Base-by-base conservation (phyloP, 2,888 invertebrate species). In the Pyrgus malvae region DNA sequence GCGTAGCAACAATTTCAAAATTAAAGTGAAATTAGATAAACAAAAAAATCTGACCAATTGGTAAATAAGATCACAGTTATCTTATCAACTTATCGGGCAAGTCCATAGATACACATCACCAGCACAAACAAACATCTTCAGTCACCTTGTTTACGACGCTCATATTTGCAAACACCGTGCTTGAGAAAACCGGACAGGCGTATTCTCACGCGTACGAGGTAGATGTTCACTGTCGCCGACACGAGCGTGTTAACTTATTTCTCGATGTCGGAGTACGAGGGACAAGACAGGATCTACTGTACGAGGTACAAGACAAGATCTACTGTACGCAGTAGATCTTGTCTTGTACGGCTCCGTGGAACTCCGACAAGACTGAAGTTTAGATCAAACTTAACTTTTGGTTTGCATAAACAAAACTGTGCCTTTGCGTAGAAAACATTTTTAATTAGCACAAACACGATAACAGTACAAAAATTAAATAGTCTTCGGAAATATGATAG, bases 121-220 rank as follows among this genome's bases (percentile, higher is more conserved):
- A 0, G 14, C n/a, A n/a, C n/a, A n/a, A n/a, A n/a, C 11, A 56
- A 58, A 59, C 57, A 57, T 54, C 35, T 46, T n/a, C n/a, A n/a
- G 53, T 55, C 45, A 57, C 65, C n/a, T n/a, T 71, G 67, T 74
- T 71, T 72, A 71, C 68, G 60, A 67, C 73, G 72, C n/a, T n/a
- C 70, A 68, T 78, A 80, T 84, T 83, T 78, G 77, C 78, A 83
- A 83, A 84, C 78, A 83, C 69, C 73, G 74, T 66, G 70, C 74
- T 78, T 80, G 83, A 78, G 86, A 84, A 79, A 77, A 79, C 72
- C 67, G 68, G 72, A 71, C 70, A 57, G 62, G 58, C 51, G 63
- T 65, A 73, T 86, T 86, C 86, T 81, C 86, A 86, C 84, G 83
- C 64, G 50, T 40, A 17, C 38, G 37, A 9, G 33, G 16, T 29